A percentile compares a stretch with the other conserved stretches of the same genome.
These are phyloP conservation scores for Onychomys torridus DNA, from an alignment of 2,797 vertebrate genomes.

Conservation along the genomic window DNA sequence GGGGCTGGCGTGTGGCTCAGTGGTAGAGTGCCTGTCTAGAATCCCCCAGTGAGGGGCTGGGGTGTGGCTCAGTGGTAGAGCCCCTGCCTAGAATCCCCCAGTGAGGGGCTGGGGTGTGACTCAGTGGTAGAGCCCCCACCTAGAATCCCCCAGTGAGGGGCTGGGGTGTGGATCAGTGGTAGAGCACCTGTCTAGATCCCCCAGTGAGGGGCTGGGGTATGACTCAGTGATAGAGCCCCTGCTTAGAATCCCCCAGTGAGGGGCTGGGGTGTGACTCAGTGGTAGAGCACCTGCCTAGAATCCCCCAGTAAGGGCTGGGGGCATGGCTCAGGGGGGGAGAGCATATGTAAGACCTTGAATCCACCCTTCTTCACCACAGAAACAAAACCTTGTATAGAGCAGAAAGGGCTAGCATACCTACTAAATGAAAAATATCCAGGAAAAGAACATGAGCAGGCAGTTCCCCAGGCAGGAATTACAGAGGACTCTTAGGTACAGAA, in stretches of 20 bases:
- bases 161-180: too few species aligned
- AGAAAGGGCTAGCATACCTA: neutral
- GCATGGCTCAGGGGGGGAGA: neutral
- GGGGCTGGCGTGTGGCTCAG: neutral
- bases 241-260: neutral
- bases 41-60: too few species aligned
- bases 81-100: too few species aligned
- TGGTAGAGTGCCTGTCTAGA: neutral
- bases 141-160: too few species aligned
- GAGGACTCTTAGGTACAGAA: neutral
- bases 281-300: neutral
- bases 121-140: too few species aligned
- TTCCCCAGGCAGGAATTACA: conserved; percentile 21
- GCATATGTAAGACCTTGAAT: neutral
- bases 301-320: neutral
- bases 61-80: too few species aligned
- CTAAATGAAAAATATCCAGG: neutral
- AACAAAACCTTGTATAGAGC: neutral
- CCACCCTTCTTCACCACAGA: neutral
- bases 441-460: neutral
- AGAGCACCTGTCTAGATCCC: neutral
- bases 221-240: too few species aligned
- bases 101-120: too few species aligned
- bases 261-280: neutral
- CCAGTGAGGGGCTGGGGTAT: too few species aligned